Percentiles rank a stretch among this genome's conserved stretches.
Evolutionary conservation across 2,888 invertebrate species (phyloP).

Genomic region (Caenorhabditis afra): DNA sequence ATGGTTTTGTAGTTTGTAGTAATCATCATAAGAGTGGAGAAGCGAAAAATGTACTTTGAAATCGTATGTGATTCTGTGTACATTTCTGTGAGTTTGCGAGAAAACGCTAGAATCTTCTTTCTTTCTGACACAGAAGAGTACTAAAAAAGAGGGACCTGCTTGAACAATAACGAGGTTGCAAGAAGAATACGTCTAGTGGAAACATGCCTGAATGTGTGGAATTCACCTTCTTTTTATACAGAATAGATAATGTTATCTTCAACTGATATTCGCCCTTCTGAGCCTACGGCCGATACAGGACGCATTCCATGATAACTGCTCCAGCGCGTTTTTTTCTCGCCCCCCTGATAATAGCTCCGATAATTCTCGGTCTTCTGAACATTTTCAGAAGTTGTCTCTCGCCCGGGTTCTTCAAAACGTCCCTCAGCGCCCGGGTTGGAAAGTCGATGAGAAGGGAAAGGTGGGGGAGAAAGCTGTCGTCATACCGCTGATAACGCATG

Average conservation of each 20-base stretch:
- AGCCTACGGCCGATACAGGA: constrained; percentile 40
- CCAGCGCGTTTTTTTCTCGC: constrained; percentile 14
- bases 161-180: neutral
- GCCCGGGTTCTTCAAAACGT: too few species aligned
- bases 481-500: constrained; percentile 43
- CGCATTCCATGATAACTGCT: constrained; percentile 35
- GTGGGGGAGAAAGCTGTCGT: constrained; percentile 29
- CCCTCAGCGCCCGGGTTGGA: neutral
- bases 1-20: too few species aligned
- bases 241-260: constrained; percentile 61
- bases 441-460: neutral
- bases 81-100: too few species aligned
- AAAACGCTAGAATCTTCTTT: too few species aligned
- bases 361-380: neutral
- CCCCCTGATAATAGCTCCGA: constrained; percentile 25
- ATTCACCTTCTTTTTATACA: constrained; percentile 42
- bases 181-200: constrained; percentile 21
- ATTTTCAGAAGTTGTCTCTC: neutral
- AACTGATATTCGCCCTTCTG: constrained; percentile 55
- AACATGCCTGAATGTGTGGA: constrained; percentile 56
- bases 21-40: too few species aligned
- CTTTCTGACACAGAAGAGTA: too few species aligned
- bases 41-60: too few species aligned
- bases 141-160: too few species aligned
- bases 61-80: too few species aligned